Base-by-base conservation (phyloP, 1,140 invertebrate genomes). In the Protaetia brevitarsis region DNA sequence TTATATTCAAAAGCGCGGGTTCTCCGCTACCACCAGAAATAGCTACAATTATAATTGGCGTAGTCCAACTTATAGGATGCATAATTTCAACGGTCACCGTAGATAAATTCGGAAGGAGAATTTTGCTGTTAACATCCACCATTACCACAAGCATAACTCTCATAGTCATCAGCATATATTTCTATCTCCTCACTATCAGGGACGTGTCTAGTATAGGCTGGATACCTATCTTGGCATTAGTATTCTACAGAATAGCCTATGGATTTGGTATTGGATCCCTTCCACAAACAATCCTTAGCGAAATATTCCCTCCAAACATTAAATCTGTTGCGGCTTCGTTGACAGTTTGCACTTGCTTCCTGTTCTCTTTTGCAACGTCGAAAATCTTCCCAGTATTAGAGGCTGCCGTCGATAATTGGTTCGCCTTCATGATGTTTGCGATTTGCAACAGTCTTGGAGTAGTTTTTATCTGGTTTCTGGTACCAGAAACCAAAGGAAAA, bases 401-500 rank as follows among this genome's bases (percentile, higher is more conserved):
- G 2, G 16, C 3, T 21, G 16, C n/a, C 1, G 80, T 88, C 13
- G 82, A 84, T 16, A 84, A 86, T 29, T 86, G 90, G 74, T 85
- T 84, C 63, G 84, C 88, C 45, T 93, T 91, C 78, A 88, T 85
- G 81, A 74, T 87, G 6, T 95, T 95, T 77, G 79, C 88, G 0
- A 77, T 84, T 3, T 82, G 88, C 70, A 89, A 88, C 36, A 70
- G 86, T 0, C 45, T 87, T 1, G 83, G 87, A 3, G 31, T 75
- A 7, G 13, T 87, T 16, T 91, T 87, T 71, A 83, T 87, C 41
- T 77, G 87, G n/a, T 77, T 83, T 10, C 82, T 82, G 37, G 80
- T 93, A 10, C 90, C 91, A 0, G 92, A 95, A 79, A 95, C 92
- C 0, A 94, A 93, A 79, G 89, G 89, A 8, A 90, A 89, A 73